Base-by-base conservation (phyloP, 2,113 vertebrate species). In the Sclerurus mexicanus region DNA sequence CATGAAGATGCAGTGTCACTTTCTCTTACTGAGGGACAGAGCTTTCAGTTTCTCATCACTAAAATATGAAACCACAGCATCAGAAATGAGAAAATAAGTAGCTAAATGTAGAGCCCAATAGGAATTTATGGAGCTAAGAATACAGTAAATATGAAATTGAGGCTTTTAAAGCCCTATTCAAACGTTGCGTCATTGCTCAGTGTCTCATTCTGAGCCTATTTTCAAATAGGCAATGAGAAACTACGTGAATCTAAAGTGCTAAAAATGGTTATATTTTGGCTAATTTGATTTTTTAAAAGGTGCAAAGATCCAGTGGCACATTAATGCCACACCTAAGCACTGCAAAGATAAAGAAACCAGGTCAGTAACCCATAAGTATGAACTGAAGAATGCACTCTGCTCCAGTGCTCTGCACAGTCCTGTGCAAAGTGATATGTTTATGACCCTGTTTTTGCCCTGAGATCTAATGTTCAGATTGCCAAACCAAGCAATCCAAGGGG, bases 21-120 rank as follows among this genome's bases (percentile, higher is more conserved):
- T 95, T 87, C 81, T 87, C 75, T 91, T 96, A 81, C 58, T 76
- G 80, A 88, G 76, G 93, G 90, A 82, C 53, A 55, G 73, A 80
- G 60, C 80, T 64, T 89, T 94, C 79, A 55, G 89, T 64, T 62
- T 94, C 89, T 96, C 95, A 87, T 79, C 92, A 58, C 82, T 93
- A 96, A 97, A 96, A 91, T 96, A 85, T 97, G 89, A 37, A 87
- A 86, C 89, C 80, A 72, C 83, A 64, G 86, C 67, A 85, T 85
- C 55, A 59, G 71, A 77, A 90, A 90, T 52, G 73, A 82, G 94
- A 94, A 90, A 88, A 91, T 59, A 96, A 96, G 94, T 71, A 69
- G 58, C 89, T 87, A 77, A 89, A 63, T 35, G 31, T 86, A 77
- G 62, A 78, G 14, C 30, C 91, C 93, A 91, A 94, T 92, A 91